These are phyloP conservation scores for Limonius californicus DNA, from an alignment of 1,140 invertebrate species.

Conservation along the genomic window DNA sequence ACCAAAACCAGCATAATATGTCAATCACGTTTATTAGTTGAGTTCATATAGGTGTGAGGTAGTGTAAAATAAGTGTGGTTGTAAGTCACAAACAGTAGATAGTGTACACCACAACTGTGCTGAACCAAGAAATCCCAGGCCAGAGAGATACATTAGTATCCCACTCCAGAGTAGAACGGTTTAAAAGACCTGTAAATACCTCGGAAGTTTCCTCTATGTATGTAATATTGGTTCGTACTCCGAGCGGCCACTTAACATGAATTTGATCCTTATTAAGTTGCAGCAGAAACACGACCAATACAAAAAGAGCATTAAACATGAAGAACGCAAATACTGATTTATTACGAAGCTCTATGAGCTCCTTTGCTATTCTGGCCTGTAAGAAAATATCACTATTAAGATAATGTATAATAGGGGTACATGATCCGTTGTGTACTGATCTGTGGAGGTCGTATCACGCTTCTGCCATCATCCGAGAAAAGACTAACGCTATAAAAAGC, in stretches of 20 bases:
- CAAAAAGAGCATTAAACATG: constrained; percentile 99
- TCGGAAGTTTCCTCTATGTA: constrained; percentile 86
- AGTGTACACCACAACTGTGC: background rate
- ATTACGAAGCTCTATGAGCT: constrained; percentile 90
- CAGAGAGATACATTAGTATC: constrained; percentile 41
- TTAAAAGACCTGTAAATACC: constrained; percentile 53
- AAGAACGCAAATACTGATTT: constrained; percentile 97
- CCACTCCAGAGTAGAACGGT: constrained; percentile 32
- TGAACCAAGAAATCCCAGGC: constrained; percentile 18
- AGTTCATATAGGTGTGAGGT: background rate
- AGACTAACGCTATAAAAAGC: background rate
- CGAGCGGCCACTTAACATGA: constrained; percentile 91
- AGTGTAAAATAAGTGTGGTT: background rate
- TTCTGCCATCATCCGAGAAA: background rate
- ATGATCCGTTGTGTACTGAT: constrained; percentile 34
- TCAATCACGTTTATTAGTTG: too few species aligned
- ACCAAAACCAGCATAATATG: too few species aligned
- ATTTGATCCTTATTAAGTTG: constrained; percentile 97
- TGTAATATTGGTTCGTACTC: constrained; percentile 91
- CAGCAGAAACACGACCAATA: constrained; percentile 96
- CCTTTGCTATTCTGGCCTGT: constrained; percentile 81
- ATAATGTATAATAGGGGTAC: constrained; percentile 26
- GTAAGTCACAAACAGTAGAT: constrained; percentile 13
- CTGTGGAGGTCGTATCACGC: background rate
- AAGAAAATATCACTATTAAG: constrained; percentile 45